These are phyloP conservation scores for Piscicola geometra DNA, from an alignment of 2,888 invertebrate species.

Conservation along the genomic window DNA sequence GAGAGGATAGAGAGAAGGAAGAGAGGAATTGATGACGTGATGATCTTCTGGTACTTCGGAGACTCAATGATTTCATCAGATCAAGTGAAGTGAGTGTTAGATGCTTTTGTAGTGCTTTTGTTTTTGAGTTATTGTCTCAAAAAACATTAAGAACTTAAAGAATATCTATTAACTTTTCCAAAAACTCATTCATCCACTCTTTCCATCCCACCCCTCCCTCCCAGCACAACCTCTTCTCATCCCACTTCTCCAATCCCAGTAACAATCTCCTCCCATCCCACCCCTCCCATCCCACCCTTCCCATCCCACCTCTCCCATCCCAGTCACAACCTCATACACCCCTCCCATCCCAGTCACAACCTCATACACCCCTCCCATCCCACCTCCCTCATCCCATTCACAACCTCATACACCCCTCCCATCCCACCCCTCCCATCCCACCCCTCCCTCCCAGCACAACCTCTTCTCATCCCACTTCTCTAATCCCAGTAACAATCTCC, in stretches of 20 bases:
- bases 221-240: too few species aligned
- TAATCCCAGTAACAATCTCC: slow-evolving; percentile 43
- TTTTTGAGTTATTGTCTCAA: not conserved
- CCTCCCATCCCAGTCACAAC: slow-evolving; percentile 31
- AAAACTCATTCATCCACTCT: too few species aligned
- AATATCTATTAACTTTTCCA: too few species aligned
- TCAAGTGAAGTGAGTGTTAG: not conserved
- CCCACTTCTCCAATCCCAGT: slow-evolving; percentile 41
- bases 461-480: slow-evolving; percentile 26
- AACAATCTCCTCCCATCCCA: slow-evolving; percentile 41
- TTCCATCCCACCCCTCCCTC: too few species aligned
- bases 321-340: slow-evolving; percentile 25
- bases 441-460: slow-evolving; percentile 19
- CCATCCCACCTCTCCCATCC: too few species aligned
- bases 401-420: slow-evolving; percentile 39
- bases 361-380: too few species aligned
- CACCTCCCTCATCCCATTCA: slow-evolving; percentile 43
- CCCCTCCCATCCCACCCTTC: slow-evolving; percentile 39
- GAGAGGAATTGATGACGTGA: not conserved
- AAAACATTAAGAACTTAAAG: too few species aligned
- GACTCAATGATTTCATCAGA: slow-evolving; percentile 2
- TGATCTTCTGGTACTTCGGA: slow-evolving; percentile 14
- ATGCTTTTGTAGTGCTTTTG: not conserved
- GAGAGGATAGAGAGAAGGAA: not conserved
- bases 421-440: slow-evolving; percentile 37